Evolutionary conservation across 2,113 vertebrate species (phyloP).

Genomic region (Narcine bancroftii): DNA sequence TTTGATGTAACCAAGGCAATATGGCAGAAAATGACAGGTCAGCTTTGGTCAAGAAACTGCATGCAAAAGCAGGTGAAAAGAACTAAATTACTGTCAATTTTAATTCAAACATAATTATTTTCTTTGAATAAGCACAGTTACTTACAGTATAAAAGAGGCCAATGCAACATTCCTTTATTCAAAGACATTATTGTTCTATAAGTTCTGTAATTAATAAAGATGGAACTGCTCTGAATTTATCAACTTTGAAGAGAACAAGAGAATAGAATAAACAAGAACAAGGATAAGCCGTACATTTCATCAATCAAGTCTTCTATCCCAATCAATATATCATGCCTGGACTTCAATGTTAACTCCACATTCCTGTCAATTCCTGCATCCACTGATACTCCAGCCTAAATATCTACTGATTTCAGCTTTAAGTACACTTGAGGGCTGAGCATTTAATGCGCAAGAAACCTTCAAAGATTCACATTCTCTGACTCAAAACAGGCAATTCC

Average conservation of each 20-base stretch:
- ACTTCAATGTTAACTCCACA: too few relatives aligned
- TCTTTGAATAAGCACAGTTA: slow-evolving; percentile 5
- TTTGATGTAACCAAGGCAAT: not conserved
- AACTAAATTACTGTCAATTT: not conserved
- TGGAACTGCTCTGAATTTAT: not conserved
- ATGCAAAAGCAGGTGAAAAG: not conserved
- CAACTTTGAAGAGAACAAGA: not conserved
- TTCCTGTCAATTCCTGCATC: too few relatives aligned
- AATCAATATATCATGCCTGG: too few relatives aligned
- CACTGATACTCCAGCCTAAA: too few relatives aligned
- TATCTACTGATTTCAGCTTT: too few relatives aligned
- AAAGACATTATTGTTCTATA: not conserved
- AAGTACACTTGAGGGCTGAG: too few relatives aligned
- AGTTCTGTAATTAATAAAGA: not conserved
- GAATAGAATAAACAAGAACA: too few relatives aligned
- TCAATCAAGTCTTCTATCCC: too few relatives aligned
- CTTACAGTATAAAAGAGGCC: not conserved
- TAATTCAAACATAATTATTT: slow-evolving; percentile 16
- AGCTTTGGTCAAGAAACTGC: not conserved
- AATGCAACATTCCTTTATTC: not conserved
- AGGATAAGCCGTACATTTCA: too few relatives aligned
- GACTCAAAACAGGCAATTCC: too few relatives aligned
- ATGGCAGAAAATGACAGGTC: not conserved
- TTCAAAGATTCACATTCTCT: too few relatives aligned
- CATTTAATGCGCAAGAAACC: too few relatives aligned